Evolutionary conservation across 37 sponge, comb jelly and placozoan genomes (phyloP), one percentile per base, ranked within the genome.

Genomic region (Lycopodina hypogea): DNA sequence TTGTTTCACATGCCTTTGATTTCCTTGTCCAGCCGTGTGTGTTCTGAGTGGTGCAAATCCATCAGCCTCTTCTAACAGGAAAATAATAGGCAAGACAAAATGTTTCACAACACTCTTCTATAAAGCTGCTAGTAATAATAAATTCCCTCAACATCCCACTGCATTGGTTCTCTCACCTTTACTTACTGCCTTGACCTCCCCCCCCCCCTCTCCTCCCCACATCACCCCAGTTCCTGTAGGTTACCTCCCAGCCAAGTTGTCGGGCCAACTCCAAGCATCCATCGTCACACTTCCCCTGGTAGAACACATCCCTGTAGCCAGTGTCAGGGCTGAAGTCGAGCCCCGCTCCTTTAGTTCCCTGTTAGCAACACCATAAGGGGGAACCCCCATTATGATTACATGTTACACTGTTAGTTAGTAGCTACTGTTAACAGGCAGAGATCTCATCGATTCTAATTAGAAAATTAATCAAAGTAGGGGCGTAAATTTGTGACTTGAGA

Each of bases 241-340:
- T 56, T 50, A 88, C 97, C 68, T 84, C 91, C 92, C 92, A 91
- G 24, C 95, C 95, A 19, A 96, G 84, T 36, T 83, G 62, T 37
- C 69, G 50, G 17, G 97, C 97, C 22, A 96, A 75, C 34, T 82
- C 72, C 61, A 74, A 26, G 36, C 93, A 92, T 48, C 92, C 92
- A 32, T 85, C 80, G 59, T 96, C 97, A 82, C 97, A 96, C 28
- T 70, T 86, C 1, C 74, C 81, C 65, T 86, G 67, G 19, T 39
- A 34, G 45, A 96, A 96, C 41, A 96, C 94, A 74, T 96, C 97
- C 90, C 93, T 76, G 59, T 91, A 95, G 30, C 77, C 84, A 75
- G 76, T 84, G 66, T 92, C 64, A 12, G 41, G 72, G 79, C 66
- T 72, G 81, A 96, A 96, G 69, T 93, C 92, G 29, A 96, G 76